Percentiles rank a stretch among this genome's conserved stretches.
Evolutionary conservation across 2,888 invertebrate species (phyloP).

Genomic region (Drosophila meridionalis): DNA sequence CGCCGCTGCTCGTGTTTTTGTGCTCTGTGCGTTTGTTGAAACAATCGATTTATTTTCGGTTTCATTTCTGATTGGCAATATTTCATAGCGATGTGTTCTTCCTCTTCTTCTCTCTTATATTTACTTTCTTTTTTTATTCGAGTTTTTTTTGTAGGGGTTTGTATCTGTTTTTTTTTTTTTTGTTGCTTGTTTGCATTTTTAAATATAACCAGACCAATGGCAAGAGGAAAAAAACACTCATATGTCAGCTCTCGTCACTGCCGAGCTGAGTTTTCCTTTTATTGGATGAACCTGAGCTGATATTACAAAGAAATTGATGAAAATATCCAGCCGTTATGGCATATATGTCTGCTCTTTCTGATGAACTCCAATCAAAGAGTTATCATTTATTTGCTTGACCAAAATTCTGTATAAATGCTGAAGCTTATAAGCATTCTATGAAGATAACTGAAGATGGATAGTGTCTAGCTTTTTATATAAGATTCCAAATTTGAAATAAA

Average conservation of each 20-base stretch:
- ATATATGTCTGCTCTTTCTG: background rate
- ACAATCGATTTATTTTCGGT: constrained; percentile 84
- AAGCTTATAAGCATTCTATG: background rate
- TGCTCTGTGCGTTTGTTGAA: constrained; percentile 72
- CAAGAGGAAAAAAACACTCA: background rate
- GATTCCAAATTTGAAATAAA: too few relatives aligned
- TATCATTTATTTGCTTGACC: too few relatives aligned
- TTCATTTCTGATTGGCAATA: constrained; percentile 84
- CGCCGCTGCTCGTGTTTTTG: constrained; percentile 54
- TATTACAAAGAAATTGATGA: constrained; percentile 4
- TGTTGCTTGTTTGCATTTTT: constrained; percentile 61
- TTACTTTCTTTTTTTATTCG: constrained; percentile 19
- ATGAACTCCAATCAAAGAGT: background rate
- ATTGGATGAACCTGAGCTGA: background rate
- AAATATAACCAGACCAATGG: constrained; percentile 48
- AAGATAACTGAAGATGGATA: background rate
- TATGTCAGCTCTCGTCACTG: constrained; percentile 23
- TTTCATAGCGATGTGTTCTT: constrained; percentile 73
- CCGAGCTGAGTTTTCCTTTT: constrained; percentile 9
- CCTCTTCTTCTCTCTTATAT: constrained; percentile 20
- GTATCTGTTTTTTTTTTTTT: constrained; percentile 50
- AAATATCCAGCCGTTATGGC: background rate
- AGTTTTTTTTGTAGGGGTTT: constrained; percentile 12
- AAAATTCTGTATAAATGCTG: background rate
- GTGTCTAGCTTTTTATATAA: too few relatives aligned